Evolutionary conservation across 2,797 vertebrate genomes (phyloP).

Genomic region (Amblyopsis hoosieri): DNA sequence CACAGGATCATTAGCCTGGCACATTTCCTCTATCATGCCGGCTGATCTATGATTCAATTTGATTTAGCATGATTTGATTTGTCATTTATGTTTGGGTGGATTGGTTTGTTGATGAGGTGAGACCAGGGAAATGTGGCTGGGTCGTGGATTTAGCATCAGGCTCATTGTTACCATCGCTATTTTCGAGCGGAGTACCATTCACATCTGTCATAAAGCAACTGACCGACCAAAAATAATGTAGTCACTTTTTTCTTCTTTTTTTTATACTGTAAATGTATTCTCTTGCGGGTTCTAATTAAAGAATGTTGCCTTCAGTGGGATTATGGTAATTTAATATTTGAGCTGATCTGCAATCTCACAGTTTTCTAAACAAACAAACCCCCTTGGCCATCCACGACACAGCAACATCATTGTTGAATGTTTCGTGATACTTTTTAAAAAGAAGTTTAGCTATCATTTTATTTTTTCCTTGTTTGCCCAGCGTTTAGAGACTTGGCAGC

Average conservation of each 20-base stretch:
- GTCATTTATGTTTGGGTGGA: constrained; percentile 64
- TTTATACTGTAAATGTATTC: constrained; percentile 9
- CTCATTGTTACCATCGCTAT: not conserved
- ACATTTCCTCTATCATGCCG: constrained; percentile 77
- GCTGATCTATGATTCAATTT: constrained; percentile 80
- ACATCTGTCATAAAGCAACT: too few relatives aligned
- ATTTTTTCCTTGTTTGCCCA: not conserved
- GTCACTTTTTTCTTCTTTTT: not conserved
- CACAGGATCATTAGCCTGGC: constrained; percentile 72
- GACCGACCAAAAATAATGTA: not conserved
- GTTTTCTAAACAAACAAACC: constrained; percentile 22
- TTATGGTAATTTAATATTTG: constrained; percentile 43
- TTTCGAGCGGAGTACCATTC: not conserved
- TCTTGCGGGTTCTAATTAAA: constrained; percentile 21
- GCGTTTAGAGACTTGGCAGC: constrained; percentile 13
- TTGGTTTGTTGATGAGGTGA: constrained; percentile 71
- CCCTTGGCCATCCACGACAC: constrained; percentile 29
- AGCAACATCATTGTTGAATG: constrained; percentile 25
- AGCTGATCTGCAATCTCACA: constrained; percentile 28
- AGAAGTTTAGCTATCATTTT: too few relatives aligned
- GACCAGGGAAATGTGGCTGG: constrained; percentile 61
- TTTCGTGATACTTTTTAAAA: constrained; percentile 35
- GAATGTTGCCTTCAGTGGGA: constrained; percentile 40
- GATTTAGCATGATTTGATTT: constrained; percentile 74
- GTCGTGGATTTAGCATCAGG: constrained; percentile 18